Base-by-base conservation (phyloP, 2,797 vertebrate species). In the Pachyuromys duprasi region DNA sequence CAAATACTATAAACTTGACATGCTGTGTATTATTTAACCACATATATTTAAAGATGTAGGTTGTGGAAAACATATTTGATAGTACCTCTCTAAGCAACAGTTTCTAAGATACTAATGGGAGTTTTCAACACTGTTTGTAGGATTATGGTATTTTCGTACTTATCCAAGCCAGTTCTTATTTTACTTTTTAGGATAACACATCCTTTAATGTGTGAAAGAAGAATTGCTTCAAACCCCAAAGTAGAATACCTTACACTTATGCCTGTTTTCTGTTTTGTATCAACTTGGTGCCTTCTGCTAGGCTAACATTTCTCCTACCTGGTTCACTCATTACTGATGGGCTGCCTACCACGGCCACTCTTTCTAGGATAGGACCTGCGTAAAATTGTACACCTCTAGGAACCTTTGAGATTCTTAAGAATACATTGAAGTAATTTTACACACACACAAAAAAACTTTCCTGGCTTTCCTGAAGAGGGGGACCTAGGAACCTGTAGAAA, bases 361-460 rank as follows among this genome's bases (percentile, higher is more conserved):
- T 53, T 80, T 94, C 31, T 75, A 82, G 17, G n/a, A 28, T 65
- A 28, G 80, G 65, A 93, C 42, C 63, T 70, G 79, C 8, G 86
- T 22, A 82, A 42, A 13, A 8, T 63, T 69, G 55, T 55, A 55
- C 39, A 81, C 87, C 18, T 72, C 90, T 26, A 74, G 45, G 87
- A 78, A 31, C 87, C 26, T 75, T 89, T 91, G 89, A 82, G 72
- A 36, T 80, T 89, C 69, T 82, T 93, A 63, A 65, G 69, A n/a
- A 63, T 55, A 57, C 62, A 17, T n/a, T 78, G 67, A 81, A 28
- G 8, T 75, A 87, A 93, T 36, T 84, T 86, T 26, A 90, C 53
- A 74, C n/a, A n/a, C n/a, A n/a, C n/a, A n/a, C n/a, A n/a, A n/a
- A n/a, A 76, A 93, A 92, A 80, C 63, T 33, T 89, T 93, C 45